Conservation (phyloP, 2,797 vertebrate genomes). For the Mastacembelus armatus region DNA sequence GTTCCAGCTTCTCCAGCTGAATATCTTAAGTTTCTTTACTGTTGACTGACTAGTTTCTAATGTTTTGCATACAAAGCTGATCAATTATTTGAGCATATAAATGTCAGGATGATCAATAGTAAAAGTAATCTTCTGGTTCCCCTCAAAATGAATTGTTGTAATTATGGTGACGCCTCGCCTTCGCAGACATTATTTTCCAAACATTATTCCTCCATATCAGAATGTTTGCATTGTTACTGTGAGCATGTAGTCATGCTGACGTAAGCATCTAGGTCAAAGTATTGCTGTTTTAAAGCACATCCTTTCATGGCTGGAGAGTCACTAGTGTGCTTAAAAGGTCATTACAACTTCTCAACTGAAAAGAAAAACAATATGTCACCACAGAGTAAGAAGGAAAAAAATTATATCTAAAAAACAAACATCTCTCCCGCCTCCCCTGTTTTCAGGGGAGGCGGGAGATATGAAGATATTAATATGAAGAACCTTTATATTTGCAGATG, state of each 20-base stretch:
- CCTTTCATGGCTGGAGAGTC: not conserved
- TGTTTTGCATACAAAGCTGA: no score
- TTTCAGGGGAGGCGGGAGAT: no score
- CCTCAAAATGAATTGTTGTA: not conserved
- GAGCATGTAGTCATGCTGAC: not conserved
- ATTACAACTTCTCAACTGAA: slow-evolving; percentile 1
- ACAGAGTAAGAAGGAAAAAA: not conserved
- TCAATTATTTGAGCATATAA: no score
- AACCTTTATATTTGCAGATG: slow-evolving; percentile 34
- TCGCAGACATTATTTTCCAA: not conserved
- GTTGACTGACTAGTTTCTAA: no score
- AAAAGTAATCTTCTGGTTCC: not conserved
- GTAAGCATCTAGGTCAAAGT: not conserved
- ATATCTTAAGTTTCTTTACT: no score
- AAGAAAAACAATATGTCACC: not conserved
- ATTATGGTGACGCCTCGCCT: not conserved
- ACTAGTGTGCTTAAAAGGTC: not conserved
- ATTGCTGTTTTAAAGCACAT: not conserved
- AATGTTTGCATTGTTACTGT: not conserved
- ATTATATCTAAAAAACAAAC: not conserved
- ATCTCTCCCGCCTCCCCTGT: not conserved
- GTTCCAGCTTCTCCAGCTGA: no score
- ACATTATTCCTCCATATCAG: not conserved
- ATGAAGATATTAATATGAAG: slow-evolving; percentile 44
- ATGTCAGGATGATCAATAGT: no score